Evolutionary conservation across 2,797 vertebrate genomes (phyloP).

Genomic region (Pseudochirops cupreus): DNA sequence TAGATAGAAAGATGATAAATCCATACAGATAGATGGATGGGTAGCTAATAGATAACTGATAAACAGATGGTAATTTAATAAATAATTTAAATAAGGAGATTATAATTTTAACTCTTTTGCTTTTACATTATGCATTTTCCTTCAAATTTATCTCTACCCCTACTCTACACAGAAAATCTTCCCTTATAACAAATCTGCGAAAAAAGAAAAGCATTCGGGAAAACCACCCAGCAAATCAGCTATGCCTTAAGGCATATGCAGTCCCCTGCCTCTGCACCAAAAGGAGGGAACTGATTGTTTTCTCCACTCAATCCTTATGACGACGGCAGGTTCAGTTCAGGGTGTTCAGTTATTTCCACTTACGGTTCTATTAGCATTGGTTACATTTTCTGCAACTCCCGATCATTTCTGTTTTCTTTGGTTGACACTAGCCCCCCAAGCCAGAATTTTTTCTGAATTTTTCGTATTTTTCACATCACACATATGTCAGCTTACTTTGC

Average conservation of each 20-base stretch:
- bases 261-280: background rate
- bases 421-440: background rate
- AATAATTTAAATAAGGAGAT: too few species aligned
- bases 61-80: background rate
- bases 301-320: background rate
- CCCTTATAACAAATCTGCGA: background rate
- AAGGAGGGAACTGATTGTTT: background rate
- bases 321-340: background rate
- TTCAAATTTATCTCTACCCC: background rate
- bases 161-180: background rate
- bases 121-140: background rate
- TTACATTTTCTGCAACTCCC: background rate
- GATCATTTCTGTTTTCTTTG: background rate
- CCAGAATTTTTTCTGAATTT: background rate
- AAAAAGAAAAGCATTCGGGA: background rate
- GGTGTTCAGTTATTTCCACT: background rate
- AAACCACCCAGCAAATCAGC: background rate
- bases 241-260: background rate
- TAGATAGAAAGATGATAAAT: background rate
- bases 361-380: background rate
- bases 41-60: background rate
- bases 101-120: constrained; percentile 3
- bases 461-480: background rate
- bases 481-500: background rate
- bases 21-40: background rate